Conservation (phyloP, 2,888 invertebrate genomes). For the Leptogaster cylindrica region DNA sequence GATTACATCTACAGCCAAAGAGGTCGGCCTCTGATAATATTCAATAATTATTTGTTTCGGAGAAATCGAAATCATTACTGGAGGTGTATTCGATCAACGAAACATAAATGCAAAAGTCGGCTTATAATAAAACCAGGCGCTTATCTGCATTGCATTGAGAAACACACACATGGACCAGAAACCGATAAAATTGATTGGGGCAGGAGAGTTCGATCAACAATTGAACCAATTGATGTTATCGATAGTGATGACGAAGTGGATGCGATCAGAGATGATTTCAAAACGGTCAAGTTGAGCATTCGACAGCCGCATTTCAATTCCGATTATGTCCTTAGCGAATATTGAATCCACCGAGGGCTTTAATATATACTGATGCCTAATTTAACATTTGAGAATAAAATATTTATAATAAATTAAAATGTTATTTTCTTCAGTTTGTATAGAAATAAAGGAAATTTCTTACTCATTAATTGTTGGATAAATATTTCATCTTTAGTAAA, state of each 20-base stretch:
- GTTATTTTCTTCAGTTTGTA: too few species aligned
- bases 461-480: too few species aligned
- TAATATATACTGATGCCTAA: too few species aligned
- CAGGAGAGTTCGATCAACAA: conserved; percentile 43
- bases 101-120: conserved; percentile 54
- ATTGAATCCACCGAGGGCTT: too few species aligned
- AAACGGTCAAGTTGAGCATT: conserved; percentile 46
- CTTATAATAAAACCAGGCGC: conserved; percentile 52
- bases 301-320: conserved; percentile 50
- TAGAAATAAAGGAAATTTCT: too few species aligned
- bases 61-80: conserved; percentile 55
- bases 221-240: conserved; percentile 4
- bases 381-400: too few species aligned
- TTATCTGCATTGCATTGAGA: conserved; percentile 50
- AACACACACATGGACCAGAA: conserved; percentile 54
- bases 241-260: conserved; percentile 28
- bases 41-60: conserved; percentile 54
- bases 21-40: conserved; percentile 54
- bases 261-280: conserved; percentile 40
- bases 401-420: too few species aligned
- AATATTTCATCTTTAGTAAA: too few species aligned
- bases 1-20: conserved; percentile 55
- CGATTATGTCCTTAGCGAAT: conserved; percentile 42
- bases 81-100: conserved; percentile 55
- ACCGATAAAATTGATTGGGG: conserved; percentile 54